Evolutionary conservation across 2,113 vertebrate genomes (phyloP), one percentile per base, ranked within the genome.

Genomic region (Pungitius pungitius): DNA sequence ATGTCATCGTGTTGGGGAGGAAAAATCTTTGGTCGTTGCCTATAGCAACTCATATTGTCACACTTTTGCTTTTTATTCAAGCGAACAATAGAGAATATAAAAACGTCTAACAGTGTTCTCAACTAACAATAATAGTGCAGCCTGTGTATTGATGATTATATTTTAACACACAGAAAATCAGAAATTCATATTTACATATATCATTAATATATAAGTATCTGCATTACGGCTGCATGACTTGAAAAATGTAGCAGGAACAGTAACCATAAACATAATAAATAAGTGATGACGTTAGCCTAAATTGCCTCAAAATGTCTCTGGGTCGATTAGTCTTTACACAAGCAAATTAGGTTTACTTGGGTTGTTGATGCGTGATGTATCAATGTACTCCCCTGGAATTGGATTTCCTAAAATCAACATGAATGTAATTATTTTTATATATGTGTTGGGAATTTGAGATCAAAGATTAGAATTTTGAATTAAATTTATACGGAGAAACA

Each of bases 201-300:
- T 75, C 77, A 80, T 78, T 61, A 84, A 84, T 81, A 70, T 65
- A 80, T 76, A 72, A 86, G 76, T 75, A 81, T 58, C 49, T 69
- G 39, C 67, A 81, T 79, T 82, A 71, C 62, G 73, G 73, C 27
- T 55, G 43, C 60, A 78, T 73, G 35, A 45, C 3, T 47, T 49
- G 35, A 54, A 69, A 71, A 81, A 70, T 77, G 56, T 72, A 75
- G 49, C 62, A 61, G 26, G 69, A 33, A 68, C 33, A 60, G 62
- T 51, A 27, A 63, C 22, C 20, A 15, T 55, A 40, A 69, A 47
- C 8, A 30, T 18, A 15, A 24, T 24, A 39, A 40, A 33, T 55
- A 72, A 60, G 17, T n/a, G 12, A 24, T 71, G 11, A 78, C 17
- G 14, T 54, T 39, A 20, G 0, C 8, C 37, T 17, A 66, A 65